Percentiles rank a stretch among this genome's conserved stretches.
phyloP scores from a whole-genome alignment of 2,888 invertebrate species.

The Oscheius myriophilus region DNA sequence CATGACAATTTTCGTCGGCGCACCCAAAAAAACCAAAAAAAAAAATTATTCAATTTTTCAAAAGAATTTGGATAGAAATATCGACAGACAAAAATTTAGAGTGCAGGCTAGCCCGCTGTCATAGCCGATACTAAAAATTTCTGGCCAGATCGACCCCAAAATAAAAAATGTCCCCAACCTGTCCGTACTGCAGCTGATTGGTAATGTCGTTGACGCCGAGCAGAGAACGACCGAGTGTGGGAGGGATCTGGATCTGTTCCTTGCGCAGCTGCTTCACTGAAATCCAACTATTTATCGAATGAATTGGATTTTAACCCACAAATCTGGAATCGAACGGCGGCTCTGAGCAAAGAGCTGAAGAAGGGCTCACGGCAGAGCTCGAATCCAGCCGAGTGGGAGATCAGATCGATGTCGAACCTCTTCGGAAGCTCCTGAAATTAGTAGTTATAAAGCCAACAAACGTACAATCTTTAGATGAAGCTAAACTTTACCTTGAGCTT shows the following conservation, averaged over 20 bases:
- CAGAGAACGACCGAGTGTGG: constrained; percentile 56
- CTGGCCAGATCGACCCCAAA: too few species aligned
- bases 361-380: constrained; percentile 34
- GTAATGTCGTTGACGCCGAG: constrained; percentile 67
- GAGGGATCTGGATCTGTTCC: constrained; percentile 49
- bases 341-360: constrained; percentile 27
- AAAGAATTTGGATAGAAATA: too few species aligned
- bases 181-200: constrained; percentile 45
- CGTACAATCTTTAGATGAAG: not conserved
- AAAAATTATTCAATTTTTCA: too few species aligned
- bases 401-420: constrained; percentile 24
- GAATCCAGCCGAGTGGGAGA: constrained; percentile 15
- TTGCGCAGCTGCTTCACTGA: constrained; percentile 32
- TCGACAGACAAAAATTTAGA: too few species aligned
- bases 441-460: not conserved
- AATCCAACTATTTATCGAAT: constrained; percentile 5
- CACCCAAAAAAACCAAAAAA: too few species aligned
- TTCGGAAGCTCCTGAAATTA: constrained; percentile 29
- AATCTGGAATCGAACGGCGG: constrained; percentile 18
- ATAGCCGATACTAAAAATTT: not conserved
- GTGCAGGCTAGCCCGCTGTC: too few species aligned
- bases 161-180: constrained; percentile 45
- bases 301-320: not conserved
- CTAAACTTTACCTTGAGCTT: constrained; percentile 1
- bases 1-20: too few species aligned